Base-by-base conservation (phyloP, 2,888 invertebrate genomes). In the Cheilosia grossa region DNA sequence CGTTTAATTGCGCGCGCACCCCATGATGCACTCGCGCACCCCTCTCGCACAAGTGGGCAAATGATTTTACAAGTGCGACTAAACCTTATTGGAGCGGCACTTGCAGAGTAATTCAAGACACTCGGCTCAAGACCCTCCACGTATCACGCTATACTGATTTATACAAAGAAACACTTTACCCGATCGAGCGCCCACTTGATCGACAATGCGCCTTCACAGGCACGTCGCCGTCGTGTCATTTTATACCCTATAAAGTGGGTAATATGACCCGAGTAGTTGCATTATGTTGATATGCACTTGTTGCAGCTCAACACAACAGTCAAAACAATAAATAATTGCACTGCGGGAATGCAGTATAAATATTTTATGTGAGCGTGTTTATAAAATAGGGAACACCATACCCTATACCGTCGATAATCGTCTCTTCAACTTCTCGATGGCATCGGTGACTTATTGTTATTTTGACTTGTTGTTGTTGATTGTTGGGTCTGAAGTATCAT, bases 181-280 rank as follows among this genome's bases (percentile, higher is more conserved):
- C 61, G 42, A 77, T 4, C 61, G 42, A 77, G 82, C 77, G 66
- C 77, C 77, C 78, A 72, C 77, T 77, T 53, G 21, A 63, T 70
- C 64, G 37, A 59, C 64, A 66, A 51, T 64, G 77, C 17, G 44
- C 49, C 72, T 53, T 54, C 27, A 19, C 42, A 61, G 21, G 77
- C 82, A 82, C 82, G 82, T 82, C 42, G n/a, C 4, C 42, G 42
- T 47, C 72, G 33, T 44, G 72, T 82, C 77, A 72, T 54, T 72
- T 72, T 77, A 78, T 72, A 66, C 54, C 66, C 58, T 33, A 82
- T 82, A 82, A 82, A 77, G 37, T 54, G 66, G 66, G 82, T 82
- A 82, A 82, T 72, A 58, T 53, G 72, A 79, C 59, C 47, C 66
- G 37, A 27, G 27, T 59, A 67, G 72, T 59, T 30, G 30, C 30